These are phyloP conservation scores for Anthonomus grandis DNA, from an alignment of 1,140 invertebrate genomes.

Conservation along the genomic window DNA sequence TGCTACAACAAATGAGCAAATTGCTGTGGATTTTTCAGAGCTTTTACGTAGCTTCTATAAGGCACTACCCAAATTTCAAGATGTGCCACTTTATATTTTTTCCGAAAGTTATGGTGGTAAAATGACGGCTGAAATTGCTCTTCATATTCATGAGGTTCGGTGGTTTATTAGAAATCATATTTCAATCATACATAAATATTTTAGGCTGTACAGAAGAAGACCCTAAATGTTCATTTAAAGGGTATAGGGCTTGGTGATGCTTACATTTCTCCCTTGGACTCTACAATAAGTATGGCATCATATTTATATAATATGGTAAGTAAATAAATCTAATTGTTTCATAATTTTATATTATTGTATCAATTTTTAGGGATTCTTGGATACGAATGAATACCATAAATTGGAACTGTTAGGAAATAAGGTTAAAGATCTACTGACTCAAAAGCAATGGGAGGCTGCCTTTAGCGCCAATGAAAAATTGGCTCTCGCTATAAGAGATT, in stretches of 20 bases:
- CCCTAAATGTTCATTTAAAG: constrained; percentile 67
- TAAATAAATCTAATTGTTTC: constrained; percentile 1
- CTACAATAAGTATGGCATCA: constrained; percentile 74
- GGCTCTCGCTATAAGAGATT: constrained; percentile 56
- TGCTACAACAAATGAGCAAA: constrained; percentile 66
- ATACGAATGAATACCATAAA: constrained; percentile 55
- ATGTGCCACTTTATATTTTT: constrained; percentile 74
- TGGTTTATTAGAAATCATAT: constrained; percentile 11
- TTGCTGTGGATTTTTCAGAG: constrained; percentile 73
- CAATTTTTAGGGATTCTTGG: constrained; percentile 57
- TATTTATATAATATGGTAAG: constrained; percentile 67
- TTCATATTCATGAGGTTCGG: constrained; percentile 10
- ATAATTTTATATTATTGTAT: constrained; percentile 9
- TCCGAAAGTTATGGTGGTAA: constrained; percentile 88
- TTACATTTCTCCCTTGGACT: constrained; percentile 83
- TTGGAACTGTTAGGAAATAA: constrained; percentile 53
- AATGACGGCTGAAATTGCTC: constrained; percentile 78
- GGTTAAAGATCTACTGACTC: constrained; percentile 54
- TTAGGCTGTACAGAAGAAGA: constrained; percentile 61
- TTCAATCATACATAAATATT: constrained; percentile 23
- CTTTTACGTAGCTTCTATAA: constrained; percentile 65
- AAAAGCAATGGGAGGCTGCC: constrained; percentile 56
- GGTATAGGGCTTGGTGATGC: constrained; percentile 80
- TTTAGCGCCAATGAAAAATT: constrained; percentile 63
- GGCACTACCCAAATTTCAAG: constrained; percentile 62